phyloP scores from a whole-genome alignment of 30 jellyfish, hydroid and myxozoan genomes.

The Catostylus mosaicus region DNA sequence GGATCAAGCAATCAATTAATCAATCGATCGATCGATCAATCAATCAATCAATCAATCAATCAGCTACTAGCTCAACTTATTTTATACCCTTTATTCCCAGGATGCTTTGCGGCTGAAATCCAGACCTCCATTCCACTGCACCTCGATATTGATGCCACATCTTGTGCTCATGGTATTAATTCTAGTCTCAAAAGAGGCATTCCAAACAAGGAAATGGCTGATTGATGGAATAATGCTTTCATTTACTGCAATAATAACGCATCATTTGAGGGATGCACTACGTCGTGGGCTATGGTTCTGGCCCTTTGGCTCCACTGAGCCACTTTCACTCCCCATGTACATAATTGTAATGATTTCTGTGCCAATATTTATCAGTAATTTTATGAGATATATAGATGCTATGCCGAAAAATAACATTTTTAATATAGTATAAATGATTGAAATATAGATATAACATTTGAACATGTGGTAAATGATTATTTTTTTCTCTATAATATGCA shows the following conservation, averaged over 20 bases:
- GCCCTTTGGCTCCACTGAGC: slow-evolving; percentile 73
- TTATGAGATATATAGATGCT: background rate
- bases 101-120: slow-evolving; percentile 57
- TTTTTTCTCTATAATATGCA: too few species aligned
- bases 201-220: background rate
- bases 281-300: slow-evolving; percentile 94
- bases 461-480: too few species aligned
- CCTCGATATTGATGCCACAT: slow-evolving; percentile 52
- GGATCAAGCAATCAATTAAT: too few species aligned
- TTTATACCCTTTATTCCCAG: slow-evolving; percentile 39
- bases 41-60: too few species aligned
- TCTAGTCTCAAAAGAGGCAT: background rate
- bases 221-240: slow-evolving; percentile 7
- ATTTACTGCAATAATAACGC: slow-evolving; percentile 67
- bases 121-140: slow-evolving; percentile 83
- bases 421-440: background rate
- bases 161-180: background rate
- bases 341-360: background rate
- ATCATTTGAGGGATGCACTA: slow-evolving; percentile 83
- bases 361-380: background rate
- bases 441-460: too few species aligned
- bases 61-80: too few species aligned
- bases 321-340: slow-evolving; percentile 13
- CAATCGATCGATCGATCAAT: too few species aligned
- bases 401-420: too few species aligned